phyloP scores from a whole-genome alignment of 2,113 vertebrate genomes.

The Carassius carassius region DNA sequence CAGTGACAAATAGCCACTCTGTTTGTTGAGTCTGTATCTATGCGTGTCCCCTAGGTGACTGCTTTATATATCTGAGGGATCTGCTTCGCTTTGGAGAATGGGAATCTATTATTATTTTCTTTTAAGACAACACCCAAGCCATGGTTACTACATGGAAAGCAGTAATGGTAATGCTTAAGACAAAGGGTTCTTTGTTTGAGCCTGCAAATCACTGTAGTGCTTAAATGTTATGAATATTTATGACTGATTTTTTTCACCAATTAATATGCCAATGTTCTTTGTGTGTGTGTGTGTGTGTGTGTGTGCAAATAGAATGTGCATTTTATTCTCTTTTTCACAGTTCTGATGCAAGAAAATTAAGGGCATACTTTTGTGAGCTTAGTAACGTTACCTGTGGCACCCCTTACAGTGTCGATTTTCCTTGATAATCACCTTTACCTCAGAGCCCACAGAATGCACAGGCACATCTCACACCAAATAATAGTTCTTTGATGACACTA shows the following conservation, averaged over 20 bases:
- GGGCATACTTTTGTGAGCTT: slow-evolving; percentile 9
- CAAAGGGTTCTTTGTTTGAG: slow-evolving; percentile 27
- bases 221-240: slow-evolving; percentile 19
- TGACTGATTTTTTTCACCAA: not conserved
- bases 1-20: slow-evolving; percentile 28
- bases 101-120: slow-evolving; percentile 21
- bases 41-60: slow-evolving; percentile 38
- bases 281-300: not conserved
- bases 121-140: slow-evolving; percentile 10
- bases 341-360: slow-evolving; percentile 26
- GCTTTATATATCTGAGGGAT: slow-evolving; percentile 31
- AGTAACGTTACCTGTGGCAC: slow-evolving; percentile 61
- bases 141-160: slow-evolving; percentile 34
- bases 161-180: slow-evolving; percentile 20
- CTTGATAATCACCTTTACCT: slow-evolving; percentile 77
- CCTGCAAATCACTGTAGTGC: not conserved
- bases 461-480: slow-evolving; percentile 79
- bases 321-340: not conserved
- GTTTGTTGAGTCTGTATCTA: slow-evolving; percentile 14
- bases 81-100: slow-evolving; percentile 29
- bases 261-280: slow-evolving; percentile 11
- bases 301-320: not conserved
- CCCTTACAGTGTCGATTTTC: slow-evolving; percentile 76
- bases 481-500: slow-evolving; percentile 86
- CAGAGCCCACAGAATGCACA: slow-evolving; percentile 75